Conservation (phyloP, 2,888 invertebrate species). For the Blastobasis lacticolella region DNA sequence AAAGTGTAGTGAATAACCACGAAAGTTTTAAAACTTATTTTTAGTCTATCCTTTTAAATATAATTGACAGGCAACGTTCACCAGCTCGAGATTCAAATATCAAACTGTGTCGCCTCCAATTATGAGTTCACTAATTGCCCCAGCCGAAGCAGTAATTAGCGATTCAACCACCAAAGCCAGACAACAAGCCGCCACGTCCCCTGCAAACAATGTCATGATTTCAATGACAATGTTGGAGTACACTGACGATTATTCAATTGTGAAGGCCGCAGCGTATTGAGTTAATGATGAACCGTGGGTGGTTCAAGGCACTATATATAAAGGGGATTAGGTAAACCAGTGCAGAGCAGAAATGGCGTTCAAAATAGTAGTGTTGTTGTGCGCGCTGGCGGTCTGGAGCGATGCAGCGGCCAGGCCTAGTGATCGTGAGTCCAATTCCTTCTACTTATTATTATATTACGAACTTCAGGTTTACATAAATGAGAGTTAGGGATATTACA, state of each 20-base stretch:
- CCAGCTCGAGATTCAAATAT: too few species aligned
- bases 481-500: too few species aligned
- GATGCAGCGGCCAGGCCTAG: slow-evolving; percentile 39
- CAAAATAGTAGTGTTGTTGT: slow-evolving; percentile 35
- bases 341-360: slow-evolving; percentile 46
- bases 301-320: slow-evolving; percentile 52
- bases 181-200: not conserved
- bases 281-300: slow-evolving; percentile 55
- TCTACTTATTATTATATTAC: not conserved
- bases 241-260: slow-evolving; percentile 42
- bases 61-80: too few species aligned
- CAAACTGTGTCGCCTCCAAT: too few species aligned
- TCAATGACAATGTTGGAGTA: slow-evolving; percentile 25
- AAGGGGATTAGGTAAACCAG: slow-evolving; percentile 42
- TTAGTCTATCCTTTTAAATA: too few species aligned
- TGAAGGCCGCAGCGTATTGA: slow-evolving; percentile 51
- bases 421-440: slow-evolving; percentile 45
- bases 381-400: slow-evolving; percentile 24
- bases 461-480: too few species aligned
- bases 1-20: too few species aligned
- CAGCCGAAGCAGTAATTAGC: too few species aligned
- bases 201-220: slow-evolving; percentile 16
- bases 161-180: too few species aligned
- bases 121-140: too few species aligned
- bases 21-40: too few species aligned